Percentiles rank a stretch among this genome's conserved stretches.
Conservation (phyloP, 2,797 vertebrate genomes). For the Gymnopithys bicolor region DNA sequence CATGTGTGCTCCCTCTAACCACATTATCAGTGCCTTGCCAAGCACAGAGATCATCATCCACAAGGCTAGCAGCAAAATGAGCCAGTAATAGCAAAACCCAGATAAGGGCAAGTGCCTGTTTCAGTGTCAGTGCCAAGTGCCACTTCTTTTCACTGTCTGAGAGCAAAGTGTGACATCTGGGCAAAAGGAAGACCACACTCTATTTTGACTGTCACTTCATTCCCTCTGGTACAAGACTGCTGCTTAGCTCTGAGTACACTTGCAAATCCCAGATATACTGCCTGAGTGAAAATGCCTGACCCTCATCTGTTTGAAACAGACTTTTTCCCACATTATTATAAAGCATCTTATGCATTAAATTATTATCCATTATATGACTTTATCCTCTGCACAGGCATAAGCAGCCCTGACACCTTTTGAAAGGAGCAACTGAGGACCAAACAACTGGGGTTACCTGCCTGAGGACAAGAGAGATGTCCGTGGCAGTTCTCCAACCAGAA, state of each 20-base stretch:
- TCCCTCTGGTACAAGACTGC: conserved; percentile 9
- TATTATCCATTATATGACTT: neutral
- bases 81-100: neutral
- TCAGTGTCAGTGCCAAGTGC: neutral
- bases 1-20: neutral
- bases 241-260: neutral
- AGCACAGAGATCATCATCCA: neutral
- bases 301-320: neutral
- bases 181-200: conserved; percentile 1
- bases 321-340: neutral
- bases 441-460: neutral
- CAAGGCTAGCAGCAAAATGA: conserved; percentile 1
- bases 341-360: neutral
- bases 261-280: neutral
- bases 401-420: neutral
- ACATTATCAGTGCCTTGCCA: neutral
- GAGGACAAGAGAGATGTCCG: neutral
- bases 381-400: neutral
- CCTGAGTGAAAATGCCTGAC: neutral
- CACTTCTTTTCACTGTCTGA: neutral
- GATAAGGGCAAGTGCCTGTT: neutral
- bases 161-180: conserved; percentile 48
- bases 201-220: conserved; percentile 31
- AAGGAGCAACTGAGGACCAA: neutral
- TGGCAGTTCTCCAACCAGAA: neutral